Conservation (phyloP, 2,113 vertebrate species). For the Phalacrocorax pelagicus region DNA sequence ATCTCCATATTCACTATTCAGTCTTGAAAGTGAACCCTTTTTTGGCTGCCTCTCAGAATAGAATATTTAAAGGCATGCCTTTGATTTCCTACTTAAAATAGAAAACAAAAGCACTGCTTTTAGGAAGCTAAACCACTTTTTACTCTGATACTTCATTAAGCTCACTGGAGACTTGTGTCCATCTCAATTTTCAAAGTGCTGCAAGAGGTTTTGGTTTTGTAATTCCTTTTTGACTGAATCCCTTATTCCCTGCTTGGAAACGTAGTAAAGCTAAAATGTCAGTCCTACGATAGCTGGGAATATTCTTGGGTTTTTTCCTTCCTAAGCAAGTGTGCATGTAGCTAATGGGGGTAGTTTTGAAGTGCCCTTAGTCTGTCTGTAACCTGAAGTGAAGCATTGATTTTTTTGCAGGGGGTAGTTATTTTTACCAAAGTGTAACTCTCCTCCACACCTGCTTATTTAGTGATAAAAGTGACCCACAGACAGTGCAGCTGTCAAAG, state of each 20-base stretch:
- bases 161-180: not conserved
- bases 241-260: constrained; percentile 1
- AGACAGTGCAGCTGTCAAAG: not conserved
- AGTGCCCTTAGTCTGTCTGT: not conserved
- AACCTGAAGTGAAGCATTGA: not conserved
- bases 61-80: constrained; percentile 1
- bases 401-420: not conserved
- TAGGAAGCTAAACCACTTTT: constrained; percentile 18
- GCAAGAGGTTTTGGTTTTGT: constrained; percentile 3
- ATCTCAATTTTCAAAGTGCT: constrained; percentile 9
- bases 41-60: constrained; percentile 1
- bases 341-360: not conserved
- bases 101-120: constrained; percentile 56
- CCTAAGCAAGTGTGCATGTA: not conserved
- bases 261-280: not conserved
- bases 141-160: constrained; percentile 37
- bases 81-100: constrained; percentile 38
- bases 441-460: not conserved
- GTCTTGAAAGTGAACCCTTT: constrained; percentile 20
- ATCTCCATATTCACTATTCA: constrained; percentile 9
- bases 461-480: not conserved
- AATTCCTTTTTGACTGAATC: constrained; percentile 15
- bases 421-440: not conserved
- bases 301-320: not conserved
- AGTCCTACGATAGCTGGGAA: not conserved